Evolutionary conservation across 1,140 invertebrate species (phyloP), one percentile per base, ranked within the genome.

Genomic region (Diachasmimorpha longicaudata): DNA sequence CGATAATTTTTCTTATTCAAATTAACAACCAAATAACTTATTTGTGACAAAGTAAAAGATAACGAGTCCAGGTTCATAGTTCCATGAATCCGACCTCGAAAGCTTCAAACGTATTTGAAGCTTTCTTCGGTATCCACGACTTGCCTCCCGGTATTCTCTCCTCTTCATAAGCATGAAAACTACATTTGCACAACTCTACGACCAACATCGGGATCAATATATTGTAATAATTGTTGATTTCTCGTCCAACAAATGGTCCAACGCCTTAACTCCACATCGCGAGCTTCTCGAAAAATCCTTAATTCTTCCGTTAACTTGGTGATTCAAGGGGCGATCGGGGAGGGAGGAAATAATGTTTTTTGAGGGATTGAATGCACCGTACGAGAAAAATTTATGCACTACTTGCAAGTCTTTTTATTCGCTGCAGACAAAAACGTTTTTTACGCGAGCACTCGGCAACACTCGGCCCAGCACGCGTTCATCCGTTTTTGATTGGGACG

Each of bases 51-150:
- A 92, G 96, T 96, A 95, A 97, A 96, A 93, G 95, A 96, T 93
- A 96, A 94, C 93, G 96, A 95, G 93, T 97, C 96, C 93, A 97
- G 95, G 95, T 97, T 97, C 96, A 98, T 98, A 96, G 94, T 97
- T 97, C 95, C 94, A 96, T 96, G 93, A 95, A 95, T 91, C 90
- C 91, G 90, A 91, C 91, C 90, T 92, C 91, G 92, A 93, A 93
- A 93, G 92, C 92, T 94, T 94, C 93, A 94, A 94, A 93, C 91
- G 91, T 88, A 90, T 93, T 94, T 94, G 93, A 94, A 94, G 94
- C 93, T 94, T 94, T 93, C 92, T 92, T 91, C 89, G 90, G 90
- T 91, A 90, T 90, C 89, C 91, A 91, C 90, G 89, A 91, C 89
- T 89, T 89, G 87, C 88, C 90, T 89, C 89, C 90, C 88, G 88